Conservation (phyloP, 2,113 vertebrate species). For the Serilophus lunatus region DNA sequence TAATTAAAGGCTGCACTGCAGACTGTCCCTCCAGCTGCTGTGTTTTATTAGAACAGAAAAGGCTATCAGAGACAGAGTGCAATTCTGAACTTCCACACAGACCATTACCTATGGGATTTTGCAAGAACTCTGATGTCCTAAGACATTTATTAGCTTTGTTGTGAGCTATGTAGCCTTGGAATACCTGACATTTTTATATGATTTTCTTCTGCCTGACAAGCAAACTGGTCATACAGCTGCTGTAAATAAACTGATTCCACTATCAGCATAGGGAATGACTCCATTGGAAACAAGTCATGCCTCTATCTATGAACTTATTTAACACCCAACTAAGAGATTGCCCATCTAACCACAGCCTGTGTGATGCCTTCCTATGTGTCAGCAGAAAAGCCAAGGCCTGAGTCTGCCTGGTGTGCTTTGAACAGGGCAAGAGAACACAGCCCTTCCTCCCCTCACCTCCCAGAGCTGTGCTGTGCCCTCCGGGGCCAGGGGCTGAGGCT, state of each 20-base stretch:
- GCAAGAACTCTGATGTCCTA: not conserved
- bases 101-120: not conserved
- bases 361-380: fast-evolving
- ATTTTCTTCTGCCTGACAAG: not conserved
- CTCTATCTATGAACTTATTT: not conserved
- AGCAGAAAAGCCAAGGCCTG: not conserved
- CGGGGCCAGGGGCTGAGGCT: not conserved
- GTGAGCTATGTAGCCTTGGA: not conserved
- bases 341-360: not conserved
- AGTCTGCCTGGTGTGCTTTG: not conserved
- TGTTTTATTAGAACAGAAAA: not conserved
- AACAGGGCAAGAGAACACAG: not conserved
- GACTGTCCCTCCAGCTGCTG: not conserved
- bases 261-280: not conserved
- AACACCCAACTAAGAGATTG: not conserved
- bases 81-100: not conserved
- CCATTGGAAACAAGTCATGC: not conserved
- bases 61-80: not conserved
- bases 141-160: not conserved
- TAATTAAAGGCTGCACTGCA: conserved; percentile 9
- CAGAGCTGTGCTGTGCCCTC: fast-evolving
- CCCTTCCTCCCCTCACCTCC: not conserved
- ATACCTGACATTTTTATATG: not conserved
- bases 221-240: not conserved
- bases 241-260: not conserved